A percentile compares a stretch with the other conserved stretches of the same genome.
Conservation (phyloP, 2,113 vertebrate species). For the Heterochromis multidens region DNA sequence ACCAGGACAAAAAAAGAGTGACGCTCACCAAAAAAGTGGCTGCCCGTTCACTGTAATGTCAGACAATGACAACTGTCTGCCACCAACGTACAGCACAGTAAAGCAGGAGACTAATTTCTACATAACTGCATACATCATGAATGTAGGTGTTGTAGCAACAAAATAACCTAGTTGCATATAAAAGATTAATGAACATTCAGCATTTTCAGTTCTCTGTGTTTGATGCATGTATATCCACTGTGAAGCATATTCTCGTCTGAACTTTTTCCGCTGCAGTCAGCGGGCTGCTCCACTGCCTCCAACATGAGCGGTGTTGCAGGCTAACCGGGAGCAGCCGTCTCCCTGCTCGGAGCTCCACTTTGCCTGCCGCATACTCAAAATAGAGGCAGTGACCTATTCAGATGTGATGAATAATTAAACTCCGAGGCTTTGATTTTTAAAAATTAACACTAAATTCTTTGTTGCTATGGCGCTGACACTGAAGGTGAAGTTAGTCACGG, state of each 20-base stretch:
- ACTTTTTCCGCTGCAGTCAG: background rate
- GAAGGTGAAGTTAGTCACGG: conserved; percentile 39
- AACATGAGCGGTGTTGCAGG: background rate
- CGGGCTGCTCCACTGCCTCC: background rate
- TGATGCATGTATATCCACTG: background rate
- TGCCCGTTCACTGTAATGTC: background rate
- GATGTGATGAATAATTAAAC: conserved; percentile 72
- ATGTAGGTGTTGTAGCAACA: background rate
- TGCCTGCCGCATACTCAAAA: conserved; percentile 60
- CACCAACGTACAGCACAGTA: background rate
- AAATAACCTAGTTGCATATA: background rate
- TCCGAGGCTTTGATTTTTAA: conserved; percentile 47
- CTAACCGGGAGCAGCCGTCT: conserved; percentile 31
- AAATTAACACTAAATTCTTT: conserved; percentile 50
- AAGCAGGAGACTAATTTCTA: background rate
- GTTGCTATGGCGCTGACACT: conserved; percentile 26
- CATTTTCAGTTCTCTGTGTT: background rate
- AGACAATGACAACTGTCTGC: no score
- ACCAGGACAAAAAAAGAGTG: background rate
- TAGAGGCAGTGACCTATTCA: conserved; percentile 74
- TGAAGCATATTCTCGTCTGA: background rate
- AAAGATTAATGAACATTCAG: background rate
- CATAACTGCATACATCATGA: background rate
- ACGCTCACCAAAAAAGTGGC: background rate
- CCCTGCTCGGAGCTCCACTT: conserved; percentile 36